Evolutionary conservation across 2,113 vertebrate species (phyloP).

Genomic region (Struthio camelus): DNA sequence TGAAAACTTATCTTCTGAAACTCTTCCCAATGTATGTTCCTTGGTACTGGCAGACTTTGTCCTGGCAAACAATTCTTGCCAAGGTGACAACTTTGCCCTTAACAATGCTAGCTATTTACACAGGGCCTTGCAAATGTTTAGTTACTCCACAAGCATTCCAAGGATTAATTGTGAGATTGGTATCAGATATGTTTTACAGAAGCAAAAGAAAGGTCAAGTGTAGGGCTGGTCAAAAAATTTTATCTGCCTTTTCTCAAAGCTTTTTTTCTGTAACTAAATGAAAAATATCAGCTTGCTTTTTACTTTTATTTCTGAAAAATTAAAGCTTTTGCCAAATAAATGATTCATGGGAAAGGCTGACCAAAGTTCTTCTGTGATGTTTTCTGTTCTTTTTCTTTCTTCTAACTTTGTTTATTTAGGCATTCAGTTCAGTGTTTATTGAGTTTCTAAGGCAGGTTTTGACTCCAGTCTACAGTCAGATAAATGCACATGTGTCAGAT

Average conservation of each 20-base stretch:
- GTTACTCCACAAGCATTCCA: constrained; percentile 16
- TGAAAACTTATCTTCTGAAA: background rate
- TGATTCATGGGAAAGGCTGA: background rate
- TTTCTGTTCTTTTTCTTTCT: background rate
- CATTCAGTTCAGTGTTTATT: background rate
- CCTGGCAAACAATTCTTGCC: background rate
- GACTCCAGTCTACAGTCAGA: background rate
- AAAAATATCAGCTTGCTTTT: background rate
- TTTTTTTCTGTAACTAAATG: background rate
- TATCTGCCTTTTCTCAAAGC: background rate
- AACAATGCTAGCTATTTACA: constrained; percentile 33
- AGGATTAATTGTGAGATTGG: constrained; percentile 7
- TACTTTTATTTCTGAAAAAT: background rate
- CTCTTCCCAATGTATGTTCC: background rate
- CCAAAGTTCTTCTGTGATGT: background rate
- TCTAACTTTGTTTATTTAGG: background rate
- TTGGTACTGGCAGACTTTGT: background rate
- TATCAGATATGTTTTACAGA: constrained; percentile 17
- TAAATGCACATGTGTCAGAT: background rate
- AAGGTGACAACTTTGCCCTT: background rate
- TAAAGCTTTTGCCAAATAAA: background rate
- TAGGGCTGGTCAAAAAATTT: background rate
- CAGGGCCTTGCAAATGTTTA: constrained; percentile 36
- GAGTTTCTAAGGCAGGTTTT: background rate
- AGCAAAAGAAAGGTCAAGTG: constrained; percentile 8